Base-by-base conservation (phyloP, 2,797 vertebrate genomes). In the Macropodus opercularis region DNA sequence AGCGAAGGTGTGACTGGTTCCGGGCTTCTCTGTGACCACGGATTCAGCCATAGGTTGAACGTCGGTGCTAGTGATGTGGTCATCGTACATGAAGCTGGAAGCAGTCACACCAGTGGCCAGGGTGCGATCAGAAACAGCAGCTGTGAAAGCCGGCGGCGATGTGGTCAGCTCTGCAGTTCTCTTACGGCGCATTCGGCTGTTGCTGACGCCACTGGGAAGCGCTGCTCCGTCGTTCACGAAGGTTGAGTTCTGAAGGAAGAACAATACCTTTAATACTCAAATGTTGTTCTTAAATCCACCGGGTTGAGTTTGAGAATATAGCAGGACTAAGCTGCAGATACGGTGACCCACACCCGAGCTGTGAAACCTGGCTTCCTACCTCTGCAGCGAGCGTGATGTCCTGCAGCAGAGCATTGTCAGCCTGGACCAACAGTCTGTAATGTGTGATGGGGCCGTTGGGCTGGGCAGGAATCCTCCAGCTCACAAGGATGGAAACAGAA, bases 401-500 rank as follows among this genome's bases (percentile, higher is more conserved):
- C 90, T 97, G 95, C 64, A 97, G 86, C 59, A 91, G 79, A 1
- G 55, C 11, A 0, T 88, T 80, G 2, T 79, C 82, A 39, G 70
- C 44, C 12, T 91, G 66, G 36, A 96, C 95, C 80, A 90, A 92
- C 41, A 99, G 87, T 75, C 93, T 92, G 72, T 99, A 99, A 34
- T 92, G 94, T 50, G 80, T 96, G 84, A 98, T 96, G 34, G 93
- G 89, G 71, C 97, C 97, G 44, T 98, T 99, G 47, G 95, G 93
- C 69, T 96, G 93, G 17, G 43, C 92, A 6, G 97, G 97, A 40
- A 84, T 94, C 77, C 77, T 93, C 97, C 97, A 99, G 48, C 88
- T 91, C 75, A 98, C 93, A 79, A 72, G 92, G 80, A 97, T 84
- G 12, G 92, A 93, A 40, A 93, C 94, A 3, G 96, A 94, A 86